phyloP scores from a whole-genome alignment of 1,140 invertebrate species.

The Ridgeia piscesae region DNA sequence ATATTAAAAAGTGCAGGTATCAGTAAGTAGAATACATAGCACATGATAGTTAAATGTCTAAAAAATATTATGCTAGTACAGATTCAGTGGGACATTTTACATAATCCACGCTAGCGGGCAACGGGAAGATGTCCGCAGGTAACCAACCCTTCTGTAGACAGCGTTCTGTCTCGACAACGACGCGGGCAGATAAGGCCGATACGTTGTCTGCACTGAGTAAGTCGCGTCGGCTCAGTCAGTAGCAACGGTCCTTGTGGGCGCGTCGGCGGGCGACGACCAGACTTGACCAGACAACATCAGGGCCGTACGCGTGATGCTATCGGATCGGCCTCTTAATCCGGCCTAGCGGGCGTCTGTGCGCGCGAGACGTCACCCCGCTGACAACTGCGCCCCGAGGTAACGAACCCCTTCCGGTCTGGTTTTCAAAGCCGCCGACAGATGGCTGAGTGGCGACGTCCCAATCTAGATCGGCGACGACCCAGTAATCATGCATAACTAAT shows the following conservation, averaged over 20 bases:
- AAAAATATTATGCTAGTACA: too few relatives aligned
- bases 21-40: too few relatives aligned
- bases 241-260: neutral
- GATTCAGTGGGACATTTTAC: too few relatives aligned
- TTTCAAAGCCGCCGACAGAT: constrained; percentile 3
- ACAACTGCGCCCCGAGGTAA: neutral
- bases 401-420: neutral
- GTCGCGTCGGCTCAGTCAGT: neutral
- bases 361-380: neutral
- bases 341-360: neutral
- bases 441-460: neutral
- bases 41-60: too few relatives aligned
- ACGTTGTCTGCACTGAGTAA: neutral
- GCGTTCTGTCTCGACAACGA: neutral
- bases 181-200: neutral
- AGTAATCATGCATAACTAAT: neutral
- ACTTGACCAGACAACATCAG: neutral
- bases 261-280: neutral
- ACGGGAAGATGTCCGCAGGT: neutral
- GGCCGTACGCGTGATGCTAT: neutral
- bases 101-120: too few relatives aligned
- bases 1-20: too few relatives aligned
- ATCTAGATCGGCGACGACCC: neutral
- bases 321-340: neutral
- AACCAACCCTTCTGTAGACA: neutral